Evolutionary conservation across 2,888 invertebrate species (phyloP).

Genomic region (Idaea aversata): DNA sequence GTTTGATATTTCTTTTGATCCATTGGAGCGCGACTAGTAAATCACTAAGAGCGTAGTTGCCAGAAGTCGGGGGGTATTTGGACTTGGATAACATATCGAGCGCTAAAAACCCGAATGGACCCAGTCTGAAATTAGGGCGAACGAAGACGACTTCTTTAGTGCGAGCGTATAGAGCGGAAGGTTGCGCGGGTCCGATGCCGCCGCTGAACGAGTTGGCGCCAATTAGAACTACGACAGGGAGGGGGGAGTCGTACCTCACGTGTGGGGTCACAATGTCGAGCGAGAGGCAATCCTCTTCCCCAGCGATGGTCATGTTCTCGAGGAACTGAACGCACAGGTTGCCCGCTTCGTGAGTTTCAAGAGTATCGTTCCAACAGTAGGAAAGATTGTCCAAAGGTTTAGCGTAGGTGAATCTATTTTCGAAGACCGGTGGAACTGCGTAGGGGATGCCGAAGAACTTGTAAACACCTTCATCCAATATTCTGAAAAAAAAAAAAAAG

Average conservation of each 20-base stretch:
- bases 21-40: conserved; percentile 88
- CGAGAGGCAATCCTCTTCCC: conserved; percentile 90
- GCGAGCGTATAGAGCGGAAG: conserved; percentile 87
- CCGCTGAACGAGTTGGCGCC: conserved; percentile 90
- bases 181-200: conserved; percentile 86
- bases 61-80: conserved; percentile 87
- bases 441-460: conserved; percentile 92
- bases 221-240: conserved; percentile 91
- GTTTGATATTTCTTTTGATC: conserved; percentile 89
- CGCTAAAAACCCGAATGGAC: conserved; percentile 90
- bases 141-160: conserved; percentile 92
- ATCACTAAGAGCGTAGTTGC: conserved; percentile 93
- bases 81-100: conserved; percentile 84
- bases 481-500: conserved; percentile 51
- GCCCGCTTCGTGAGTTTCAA: conserved; percentile 83
- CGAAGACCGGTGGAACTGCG: conserved; percentile 85
- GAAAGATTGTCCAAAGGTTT: conserved; percentile 83
- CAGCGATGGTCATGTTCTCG: conserved; percentile 83
- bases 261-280: conserved; percentile 91
- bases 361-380: conserved; percentile 89
- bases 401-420: conserved; percentile 86
- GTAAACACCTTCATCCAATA: conserved; percentile 88
- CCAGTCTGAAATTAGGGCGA: conserved; percentile 90
- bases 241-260: conserved; percentile 87
- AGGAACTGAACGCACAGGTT: conserved; percentile 86